These are phyloP conservation scores for Onthophagus sagittarius DNA, from an alignment of 2,888 invertebrate genomes.

Conservation along the genomic window DNA sequence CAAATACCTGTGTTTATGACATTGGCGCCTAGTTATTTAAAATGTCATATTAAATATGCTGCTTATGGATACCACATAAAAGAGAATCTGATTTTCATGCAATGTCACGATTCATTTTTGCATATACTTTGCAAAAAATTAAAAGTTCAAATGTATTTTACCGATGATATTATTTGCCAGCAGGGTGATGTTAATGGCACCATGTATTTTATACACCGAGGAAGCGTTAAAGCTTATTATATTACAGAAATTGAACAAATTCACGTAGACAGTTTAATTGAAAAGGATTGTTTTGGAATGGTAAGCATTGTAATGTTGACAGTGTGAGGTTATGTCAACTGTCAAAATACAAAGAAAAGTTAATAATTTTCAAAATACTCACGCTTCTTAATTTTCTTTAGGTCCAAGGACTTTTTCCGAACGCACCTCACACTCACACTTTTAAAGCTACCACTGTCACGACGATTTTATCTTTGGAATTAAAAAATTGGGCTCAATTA, in stretches of 20 bases:
- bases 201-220: slow-evolving; percentile 35
- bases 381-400: slow-evolving; percentile 15
- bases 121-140: slow-evolving; percentile 28
- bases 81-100: slow-evolving; percentile 30
- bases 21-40: slow-evolving; percentile 29
- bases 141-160: slow-evolving; percentile 27
- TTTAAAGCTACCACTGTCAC: slow-evolving; percentile 28
- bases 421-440: slow-evolving; percentile 29
- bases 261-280: slow-evolving; percentile 27
- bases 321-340: not conserved
- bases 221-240: slow-evolving; percentile 28
- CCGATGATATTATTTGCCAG: slow-evolving; percentile 32
- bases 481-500: slow-evolving; percentile 29
- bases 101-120: slow-evolving; percentile 33
- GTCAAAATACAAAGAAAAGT: not conserved
- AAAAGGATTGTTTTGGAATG: slow-evolving; percentile 33
- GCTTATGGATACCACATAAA: slow-evolving; percentile 33
- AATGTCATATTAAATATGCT: slow-evolving; percentile 29
- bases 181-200: slow-evolving; percentile 33
- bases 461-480: slow-evolving; percentile 26
- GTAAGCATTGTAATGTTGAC: slow-evolving; percentile 14
- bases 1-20: slow-evolving; percentile 31
- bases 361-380: not conserved
- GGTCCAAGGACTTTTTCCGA: slow-evolving; percentile 31
- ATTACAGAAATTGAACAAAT: slow-evolving; percentile 30